Conservation (phyloP, 2,888 invertebrate genomes). For the Philonicus albiceps region DNA sequence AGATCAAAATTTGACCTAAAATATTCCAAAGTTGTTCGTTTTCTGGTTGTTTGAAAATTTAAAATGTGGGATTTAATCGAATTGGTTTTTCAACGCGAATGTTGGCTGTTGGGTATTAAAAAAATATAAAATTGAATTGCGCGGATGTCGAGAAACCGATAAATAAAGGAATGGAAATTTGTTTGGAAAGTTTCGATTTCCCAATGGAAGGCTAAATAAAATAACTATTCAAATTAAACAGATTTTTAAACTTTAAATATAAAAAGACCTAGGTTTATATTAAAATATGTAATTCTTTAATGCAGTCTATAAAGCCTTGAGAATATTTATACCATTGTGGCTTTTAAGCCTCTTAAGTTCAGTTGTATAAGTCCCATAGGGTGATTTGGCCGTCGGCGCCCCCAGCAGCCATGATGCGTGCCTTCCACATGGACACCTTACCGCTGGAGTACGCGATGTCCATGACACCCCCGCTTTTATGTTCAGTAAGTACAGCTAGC, state of each 20-base stretch:
- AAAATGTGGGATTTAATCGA: no score
- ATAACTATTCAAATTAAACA: not conserved
- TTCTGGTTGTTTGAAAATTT: no score
- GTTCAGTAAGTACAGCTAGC: constrained; percentile 77
- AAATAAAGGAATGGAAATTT: no score
- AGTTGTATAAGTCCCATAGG: constrained; percentile 83
- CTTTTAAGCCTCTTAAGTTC: constrained; percentile 47
- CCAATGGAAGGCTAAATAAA: no score
- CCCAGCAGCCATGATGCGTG: constrained; percentile 80
- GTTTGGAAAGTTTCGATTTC: no score
- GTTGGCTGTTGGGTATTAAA: no score
- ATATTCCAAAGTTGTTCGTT: no score
- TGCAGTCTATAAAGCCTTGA: not conserved
- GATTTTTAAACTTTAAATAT: not conserved
- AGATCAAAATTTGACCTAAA: no score
- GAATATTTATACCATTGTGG: not conserved
- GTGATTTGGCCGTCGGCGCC: constrained; percentile 79
- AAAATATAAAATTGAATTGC: no score
- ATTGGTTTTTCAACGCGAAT: no score
- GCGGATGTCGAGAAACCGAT: no score
- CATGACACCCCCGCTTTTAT: constrained; percentile 74
- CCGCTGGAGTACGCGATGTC: constrained; percentile 75
- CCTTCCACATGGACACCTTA: constrained; percentile 73
- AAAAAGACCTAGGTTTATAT: not conserved
- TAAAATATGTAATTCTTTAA: not conserved